Conservation (phyloP, 2,113 vertebrate species). For the Melospiza melodia region DNA sequence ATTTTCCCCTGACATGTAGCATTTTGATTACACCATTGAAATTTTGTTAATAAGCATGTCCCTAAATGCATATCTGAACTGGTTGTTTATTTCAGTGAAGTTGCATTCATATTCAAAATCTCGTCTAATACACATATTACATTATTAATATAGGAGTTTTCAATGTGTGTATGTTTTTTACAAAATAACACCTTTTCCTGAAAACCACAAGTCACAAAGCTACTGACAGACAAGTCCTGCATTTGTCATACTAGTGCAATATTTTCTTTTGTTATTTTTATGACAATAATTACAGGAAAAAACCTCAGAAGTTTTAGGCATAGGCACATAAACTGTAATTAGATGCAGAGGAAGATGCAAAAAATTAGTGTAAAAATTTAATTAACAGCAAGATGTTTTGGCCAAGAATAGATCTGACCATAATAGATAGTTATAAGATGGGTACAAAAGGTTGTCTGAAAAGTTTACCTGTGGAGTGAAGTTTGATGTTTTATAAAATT, state of each 20-base stretch:
- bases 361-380: background rate
- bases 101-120: background rate
- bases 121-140: background rate
- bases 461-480: conserved; percentile 29
- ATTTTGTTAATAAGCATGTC: background rate
- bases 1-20: background rate
- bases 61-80: background rate
- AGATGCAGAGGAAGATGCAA: background rate
- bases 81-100: background rate
- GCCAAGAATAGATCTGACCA: background rate
- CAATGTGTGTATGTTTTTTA: background rate
- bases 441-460: background rate
- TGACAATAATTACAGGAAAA: background rate
- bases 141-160: background rate
- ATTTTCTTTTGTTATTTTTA: background rate
- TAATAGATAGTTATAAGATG: background rate
- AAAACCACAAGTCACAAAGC: background rate
- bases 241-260: background rate
- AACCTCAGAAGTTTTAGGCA: fast-evolving
- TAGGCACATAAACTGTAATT: background rate
- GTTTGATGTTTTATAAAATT: conserved; percentile 56
- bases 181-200: background rate
- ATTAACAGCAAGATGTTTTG: background rate
- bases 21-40: background rate
- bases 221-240: background rate